Percentiles rank a stretch among this genome's conserved stretches.
phyloP scores from a whole-genome alignment of 2,113 vertebrate species.

The Oryzias javanicus region DNA sequence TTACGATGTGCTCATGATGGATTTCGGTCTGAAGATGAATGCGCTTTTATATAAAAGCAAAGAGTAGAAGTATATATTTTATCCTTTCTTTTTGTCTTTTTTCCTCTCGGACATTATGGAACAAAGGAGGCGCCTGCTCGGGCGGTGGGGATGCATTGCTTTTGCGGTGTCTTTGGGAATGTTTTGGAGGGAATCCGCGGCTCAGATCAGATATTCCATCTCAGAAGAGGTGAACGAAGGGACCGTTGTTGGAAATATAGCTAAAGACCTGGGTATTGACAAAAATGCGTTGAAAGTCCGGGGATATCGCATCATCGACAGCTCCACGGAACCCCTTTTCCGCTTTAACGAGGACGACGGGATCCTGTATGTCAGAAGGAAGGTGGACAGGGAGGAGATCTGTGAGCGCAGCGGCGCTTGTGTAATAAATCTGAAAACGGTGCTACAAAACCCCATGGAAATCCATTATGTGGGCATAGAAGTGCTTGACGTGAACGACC shows the following conservation, averaged over 20 bases:
- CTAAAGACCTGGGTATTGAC: no score
- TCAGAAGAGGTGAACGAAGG: conserved; percentile 64
- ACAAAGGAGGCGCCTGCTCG: conserved; percentile 25
- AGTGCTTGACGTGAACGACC: conserved; percentile 71
- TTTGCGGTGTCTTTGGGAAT: conserved; percentile 25
- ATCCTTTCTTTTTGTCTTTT: no score
- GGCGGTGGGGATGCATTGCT: conserved; percentile 1
- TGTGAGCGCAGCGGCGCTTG: conserved; percentile 56
- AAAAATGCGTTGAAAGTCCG: no score
- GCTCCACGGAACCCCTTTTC: conserved; percentile 42
- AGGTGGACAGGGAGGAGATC: conserved; percentile 70
- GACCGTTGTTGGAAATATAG: no score
- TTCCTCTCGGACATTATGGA: conserved; percentile 22
- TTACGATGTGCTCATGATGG: no score
- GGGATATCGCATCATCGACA: no score
- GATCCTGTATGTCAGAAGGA: conserved; percentile 52
- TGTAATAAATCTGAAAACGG: conserved; percentile 65
- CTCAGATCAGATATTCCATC: conserved; percentile 65
- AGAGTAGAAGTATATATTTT: no score
- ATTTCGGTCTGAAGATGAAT: no score
- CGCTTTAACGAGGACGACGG: conserved; percentile 68
- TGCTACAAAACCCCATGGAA: conserved; percentile 72
- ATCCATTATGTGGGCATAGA: conserved; percentile 65
- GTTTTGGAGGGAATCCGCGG: conserved; percentile 44
- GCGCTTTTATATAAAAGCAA: no score